Evolutionary conservation across 2,113 vertebrate genomes (phyloP), one percentile per base, ranked within the genome.

Genomic region (Dissostichus mawsoni): DNA sequence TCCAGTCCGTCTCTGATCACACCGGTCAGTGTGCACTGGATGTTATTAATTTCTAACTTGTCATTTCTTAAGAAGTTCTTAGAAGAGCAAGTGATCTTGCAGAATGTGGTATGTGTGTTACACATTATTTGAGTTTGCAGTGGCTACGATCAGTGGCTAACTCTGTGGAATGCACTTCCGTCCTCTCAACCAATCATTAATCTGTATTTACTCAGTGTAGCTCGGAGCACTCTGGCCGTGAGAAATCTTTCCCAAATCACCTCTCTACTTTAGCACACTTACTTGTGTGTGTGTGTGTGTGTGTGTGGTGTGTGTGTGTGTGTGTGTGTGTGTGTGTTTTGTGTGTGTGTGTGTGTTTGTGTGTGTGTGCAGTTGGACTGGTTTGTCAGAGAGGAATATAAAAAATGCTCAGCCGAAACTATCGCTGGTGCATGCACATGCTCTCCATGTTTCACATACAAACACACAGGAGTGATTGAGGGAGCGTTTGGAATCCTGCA

Each of bases 171-270:
- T 94, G 90, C 62, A 87, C 89, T 83, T 92, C 82, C 89, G 76
- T 64, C 58, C 71, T 83, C 73, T 86, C 66, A 67, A 78, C 85
- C 88, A 94, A 92, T 93, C 83, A 93, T 94, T 93, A 90, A 94
- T 94, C 87, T 91, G 77, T 93, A 88, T 94, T 94, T 94, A 87
- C 85, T 89, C 87, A 93, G 83, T 45, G 86, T 76, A n/a, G 90
- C 82, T 85, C 20, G 5, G 84, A 87, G 69, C 82, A 47, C 50
- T 82, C 69, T 50, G 72, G 79, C 16, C 74, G 51, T 90, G 89
- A 90, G 89, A 91, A 91, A 80, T 74, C 9, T 59, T 72, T 85
- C 41, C 73, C 56, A 74, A 84, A 81, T 85, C 70, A 70, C 73
- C 59, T 66, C 61, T 84, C 33, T 73, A 47, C 74, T 88, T 50